Conservation (phyloP, 2,888 invertebrate species). For the Nephrotoma appendiculata region DNA sequence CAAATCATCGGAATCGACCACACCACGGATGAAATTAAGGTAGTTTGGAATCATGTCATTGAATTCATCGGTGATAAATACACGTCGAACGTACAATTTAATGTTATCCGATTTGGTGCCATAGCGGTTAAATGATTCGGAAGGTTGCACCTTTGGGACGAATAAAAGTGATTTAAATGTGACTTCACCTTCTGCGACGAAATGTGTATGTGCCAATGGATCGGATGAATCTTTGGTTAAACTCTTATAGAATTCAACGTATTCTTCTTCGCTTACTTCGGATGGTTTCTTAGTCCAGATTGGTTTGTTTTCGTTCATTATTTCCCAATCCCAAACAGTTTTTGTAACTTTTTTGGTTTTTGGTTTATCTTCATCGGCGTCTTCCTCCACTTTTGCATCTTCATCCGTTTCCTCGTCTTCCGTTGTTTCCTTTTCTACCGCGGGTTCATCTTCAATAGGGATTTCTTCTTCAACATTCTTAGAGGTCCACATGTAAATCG, state of each 20-base stretch:
- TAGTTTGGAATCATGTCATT: constrained; percentile 99
- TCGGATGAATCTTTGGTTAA: constrained; percentile 79
- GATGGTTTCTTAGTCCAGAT: constrained; percentile 91
- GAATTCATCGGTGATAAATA: constrained; percentile 99
- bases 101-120: constrained; percentile 90
- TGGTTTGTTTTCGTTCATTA: constrained; percentile 93
- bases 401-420: constrained; percentile 38
- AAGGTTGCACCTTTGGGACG: constrained; percentile 80
- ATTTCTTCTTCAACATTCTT: constrained; percentile 63
- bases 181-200: constrained; percentile 98
- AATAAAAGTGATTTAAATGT: constrained; percentile 94
- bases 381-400: constrained; percentile 53
- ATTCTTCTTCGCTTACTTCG: constrained; percentile 79
- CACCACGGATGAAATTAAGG: constrained; percentile 85
- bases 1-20: constrained; percentile 97
- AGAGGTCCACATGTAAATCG: constrained; percentile 86
- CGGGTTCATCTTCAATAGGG: constrained; percentile 39
- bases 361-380: constrained; percentile 52
- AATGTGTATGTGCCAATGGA: constrained; percentile 75
- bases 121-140: constrained; percentile 90
- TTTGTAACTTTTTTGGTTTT: constrained; percentile 84
- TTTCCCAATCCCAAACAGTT: constrained; percentile 96
- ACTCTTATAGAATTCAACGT: constrained; percentile 88
- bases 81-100: constrained; percentile 92
- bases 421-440: constrained; percentile 24